phyloP scores from a whole-genome alignment of 2,888 invertebrate species.

The Willowsia nigromaculata region DNA sequence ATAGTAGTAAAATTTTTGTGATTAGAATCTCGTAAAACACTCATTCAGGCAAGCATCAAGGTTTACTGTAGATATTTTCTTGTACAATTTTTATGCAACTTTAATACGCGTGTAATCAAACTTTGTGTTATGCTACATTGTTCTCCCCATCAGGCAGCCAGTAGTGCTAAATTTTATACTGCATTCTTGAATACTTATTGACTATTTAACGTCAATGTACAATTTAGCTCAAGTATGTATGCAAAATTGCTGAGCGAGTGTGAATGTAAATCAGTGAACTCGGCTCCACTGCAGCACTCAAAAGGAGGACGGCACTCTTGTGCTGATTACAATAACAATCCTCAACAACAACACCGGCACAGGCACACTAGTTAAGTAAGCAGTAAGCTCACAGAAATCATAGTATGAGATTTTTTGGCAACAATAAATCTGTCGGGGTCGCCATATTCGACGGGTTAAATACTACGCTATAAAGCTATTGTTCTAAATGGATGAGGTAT shows the following conservation, averaged over 20 bases:
- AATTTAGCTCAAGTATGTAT: background rate
- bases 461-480: background rate
- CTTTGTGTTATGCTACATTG: background rate
- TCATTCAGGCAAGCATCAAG: background rate
- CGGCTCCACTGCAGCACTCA: background rate
- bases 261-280: constrained; percentile 16
- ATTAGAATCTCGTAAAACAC: constrained; percentile 9
- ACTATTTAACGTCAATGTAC: background rate
- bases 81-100: constrained; percentile 31
- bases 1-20: constrained; percentile 17
- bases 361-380: constrained; percentile 2
- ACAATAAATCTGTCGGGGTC: constrained; percentile 50
- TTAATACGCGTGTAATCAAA: constrained; percentile 29
- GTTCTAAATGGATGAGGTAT: constrained; percentile 1
- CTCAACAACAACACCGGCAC: background rate
- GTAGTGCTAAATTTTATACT: background rate
- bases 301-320: constrained; percentile 37
- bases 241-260: background rate
- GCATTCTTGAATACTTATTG: constrained; percentile 2
- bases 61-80: constrained; percentile 30
- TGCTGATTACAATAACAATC: constrained; percentile 12
- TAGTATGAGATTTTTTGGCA: constrained; percentile 40
- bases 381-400: background rate
- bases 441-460: constrained; percentile 29
- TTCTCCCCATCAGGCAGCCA: background rate